Evolutionary conservation across 2,888 invertebrate genomes (phyloP).

Genomic region (Troilus luridus): DNA sequence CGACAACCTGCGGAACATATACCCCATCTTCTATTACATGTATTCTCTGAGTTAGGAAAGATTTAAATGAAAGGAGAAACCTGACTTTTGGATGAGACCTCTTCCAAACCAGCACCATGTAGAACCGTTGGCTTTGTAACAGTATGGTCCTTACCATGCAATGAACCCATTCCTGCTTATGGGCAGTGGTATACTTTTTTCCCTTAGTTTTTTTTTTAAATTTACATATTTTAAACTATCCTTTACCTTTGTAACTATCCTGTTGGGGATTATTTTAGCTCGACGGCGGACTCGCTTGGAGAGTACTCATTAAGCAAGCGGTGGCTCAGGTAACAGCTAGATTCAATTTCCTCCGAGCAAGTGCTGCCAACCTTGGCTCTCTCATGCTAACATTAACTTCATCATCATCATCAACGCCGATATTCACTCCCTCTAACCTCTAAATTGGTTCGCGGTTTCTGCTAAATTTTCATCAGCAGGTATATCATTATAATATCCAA

Average conservation of each 20-base stretch:
- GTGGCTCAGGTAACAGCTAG: constrained; percentile 5
- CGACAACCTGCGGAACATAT: too few species aligned
- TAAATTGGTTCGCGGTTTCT: background rate
- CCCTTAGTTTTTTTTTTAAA: background rate
- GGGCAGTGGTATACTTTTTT: background rate
- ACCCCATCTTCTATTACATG: too few species aligned
- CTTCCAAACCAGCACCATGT: too few species aligned
- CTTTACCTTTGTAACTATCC: background rate
- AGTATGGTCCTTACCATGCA: too few species aligned
- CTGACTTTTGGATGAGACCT: too few species aligned
- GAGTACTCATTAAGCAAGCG: background rate
- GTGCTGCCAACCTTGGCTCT: background rate
- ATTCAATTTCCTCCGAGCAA: background rate
- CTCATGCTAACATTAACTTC: background rate
- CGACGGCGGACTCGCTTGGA: too few species aligned
- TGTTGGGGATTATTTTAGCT: background rate
- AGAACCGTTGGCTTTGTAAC: too few species aligned
- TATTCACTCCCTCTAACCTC: background rate
- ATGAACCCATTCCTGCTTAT: too few species aligned
- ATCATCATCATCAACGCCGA: background rate
- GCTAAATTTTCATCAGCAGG: background rate
- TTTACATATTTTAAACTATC: background rate
- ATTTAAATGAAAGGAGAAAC: too few species aligned
- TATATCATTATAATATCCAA: too few species aligned
- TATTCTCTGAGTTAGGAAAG: too few species aligned